phyloP scores from a whole-genome alignment of 2,888 invertebrate species.

The Apamea monoglypha region DNA sequence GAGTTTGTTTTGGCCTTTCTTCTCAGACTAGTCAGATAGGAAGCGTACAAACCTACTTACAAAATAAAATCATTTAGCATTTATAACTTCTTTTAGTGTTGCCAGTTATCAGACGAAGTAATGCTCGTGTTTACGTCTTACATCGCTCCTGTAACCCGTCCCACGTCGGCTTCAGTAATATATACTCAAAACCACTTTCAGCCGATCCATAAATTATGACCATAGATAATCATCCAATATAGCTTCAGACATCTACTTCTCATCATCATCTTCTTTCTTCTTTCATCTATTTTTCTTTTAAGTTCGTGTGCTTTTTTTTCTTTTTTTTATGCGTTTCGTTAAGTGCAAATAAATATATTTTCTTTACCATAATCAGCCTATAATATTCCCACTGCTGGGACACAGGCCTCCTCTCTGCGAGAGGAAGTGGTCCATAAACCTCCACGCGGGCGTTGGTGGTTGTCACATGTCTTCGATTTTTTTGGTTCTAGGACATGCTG shows the following conservation, averaged over 20 bases:
- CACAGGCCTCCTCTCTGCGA: too few species aligned
- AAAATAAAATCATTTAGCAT: too few species aligned
- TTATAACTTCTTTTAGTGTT: conserved; percentile 10
- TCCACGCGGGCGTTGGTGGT: neutral
- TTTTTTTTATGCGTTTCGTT: neutral
- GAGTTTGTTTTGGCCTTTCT: too few species aligned
- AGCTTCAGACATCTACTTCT: neutral
- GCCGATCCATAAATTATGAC: conserved; percentile 13
- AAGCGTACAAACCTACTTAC: too few species aligned
- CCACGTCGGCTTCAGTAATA: conserved; percentile 12
- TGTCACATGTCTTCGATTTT: neutral
- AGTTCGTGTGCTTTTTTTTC: neutral
- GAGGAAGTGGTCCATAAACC: too few species aligned
- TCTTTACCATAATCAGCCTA: neutral
- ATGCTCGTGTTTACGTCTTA: conserved; percentile 5
- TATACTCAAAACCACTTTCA: conserved; percentile 22
- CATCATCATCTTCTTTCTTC: neutral
- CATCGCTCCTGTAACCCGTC: conserved; percentile 10
- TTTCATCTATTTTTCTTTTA: neutral
- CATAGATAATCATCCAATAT: neutral
- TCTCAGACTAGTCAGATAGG: too few species aligned
- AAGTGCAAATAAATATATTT: too few species aligned
- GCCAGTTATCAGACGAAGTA: conserved; percentile 12
- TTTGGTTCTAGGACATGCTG: neutral
- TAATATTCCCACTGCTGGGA: too few species aligned